A percentile compares a stretch with the other conserved stretches of the same genome.
phyloP scores from a whole-genome alignment of 2,888 invertebrate genomes.

The Apoda limacodes region DNA sequence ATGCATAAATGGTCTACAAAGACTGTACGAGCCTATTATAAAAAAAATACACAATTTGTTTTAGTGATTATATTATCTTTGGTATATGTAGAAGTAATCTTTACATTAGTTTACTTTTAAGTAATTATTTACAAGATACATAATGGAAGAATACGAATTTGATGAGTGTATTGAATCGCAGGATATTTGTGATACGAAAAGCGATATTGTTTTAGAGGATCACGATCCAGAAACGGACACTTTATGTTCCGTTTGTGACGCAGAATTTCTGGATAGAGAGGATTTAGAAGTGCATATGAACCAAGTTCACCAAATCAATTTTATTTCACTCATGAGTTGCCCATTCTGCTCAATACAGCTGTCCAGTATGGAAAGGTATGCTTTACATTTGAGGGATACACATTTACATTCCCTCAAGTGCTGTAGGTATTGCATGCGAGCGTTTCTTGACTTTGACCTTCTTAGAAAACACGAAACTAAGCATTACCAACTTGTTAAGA shows the following conservation, averaged over 20 bases:
- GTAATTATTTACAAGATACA: too few relatives aligned
- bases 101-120: too few relatives aligned
- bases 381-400: conserved; percentile 32
- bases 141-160: too few relatives aligned
- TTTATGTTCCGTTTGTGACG: conserved; percentile 34
- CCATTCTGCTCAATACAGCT: conserved; percentile 30
- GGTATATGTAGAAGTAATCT: too few relatives aligned
- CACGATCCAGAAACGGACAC: too few relatives aligned
- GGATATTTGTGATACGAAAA: too few relatives aligned
- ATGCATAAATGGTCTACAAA: too few relatives aligned
- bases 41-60: too few relatives aligned
- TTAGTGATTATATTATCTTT: too few relatives aligned
- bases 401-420: conserved; percentile 30
- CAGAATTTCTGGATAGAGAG: conserved; percentile 45
- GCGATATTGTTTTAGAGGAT: too few relatives aligned
- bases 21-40: too few relatives aligned
- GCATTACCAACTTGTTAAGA: conserved; percentile 22
- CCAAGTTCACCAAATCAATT: conserved; percentile 31
- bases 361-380: conserved; percentile 28
- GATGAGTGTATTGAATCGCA: too few relatives aligned
- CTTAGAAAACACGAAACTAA: conserved; percentile 29
- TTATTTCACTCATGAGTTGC: conserved; percentile 23
- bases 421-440: conserved; percentile 35
- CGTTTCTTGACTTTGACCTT: conserved; percentile 24
- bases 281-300: conserved; percentile 37